phyloP scores from a whole-genome alignment of 1,140 invertebrate genomes.

The Cheumatopsyche charites region DNA sequence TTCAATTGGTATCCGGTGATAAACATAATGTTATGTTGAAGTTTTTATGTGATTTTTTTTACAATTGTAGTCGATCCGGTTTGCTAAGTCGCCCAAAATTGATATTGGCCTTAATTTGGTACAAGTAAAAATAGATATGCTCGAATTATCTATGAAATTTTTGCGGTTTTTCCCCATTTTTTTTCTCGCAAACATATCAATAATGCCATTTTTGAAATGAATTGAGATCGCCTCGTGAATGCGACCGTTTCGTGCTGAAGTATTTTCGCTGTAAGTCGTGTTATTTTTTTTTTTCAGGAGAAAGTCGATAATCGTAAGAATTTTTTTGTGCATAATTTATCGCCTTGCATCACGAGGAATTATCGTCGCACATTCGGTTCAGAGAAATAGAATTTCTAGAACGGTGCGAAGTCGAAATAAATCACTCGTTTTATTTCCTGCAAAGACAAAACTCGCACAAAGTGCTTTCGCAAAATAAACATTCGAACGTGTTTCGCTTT shows the following conservation, averaged over 20 bases:
- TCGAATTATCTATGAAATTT: background rate
- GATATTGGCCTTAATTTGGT: background rate
- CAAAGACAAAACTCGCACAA: background rate
- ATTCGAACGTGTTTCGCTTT: no score
- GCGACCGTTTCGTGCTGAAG: slow-evolving; percentile 12
- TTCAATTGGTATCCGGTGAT: background rate
- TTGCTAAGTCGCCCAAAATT: slow-evolving; percentile 6
- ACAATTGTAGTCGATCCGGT: slow-evolving; percentile 14
- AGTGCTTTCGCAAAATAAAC: background rate
- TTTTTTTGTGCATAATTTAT: slow-evolving; percentile 30
- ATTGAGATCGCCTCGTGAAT: background rate
- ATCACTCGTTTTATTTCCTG: background rate
- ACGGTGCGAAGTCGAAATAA: no score
- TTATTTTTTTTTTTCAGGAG: slow-evolving; percentile 8
- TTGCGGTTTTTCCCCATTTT: background rate
- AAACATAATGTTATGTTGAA: background rate
- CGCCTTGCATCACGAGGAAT: slow-evolving; percentile 18
- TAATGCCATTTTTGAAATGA: no score
- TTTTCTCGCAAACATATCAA: no score
- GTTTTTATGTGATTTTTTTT: background rate
- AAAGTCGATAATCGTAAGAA: slow-evolving; percentile 33
- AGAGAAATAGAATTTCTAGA: background rate
- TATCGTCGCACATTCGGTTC: slow-evolving; percentile 5
- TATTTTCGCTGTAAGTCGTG: slow-evolving; percentile 11
- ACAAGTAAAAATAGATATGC: background rate